Evolutionary conservation across 2,113 vertebrate genomes (phyloP).

Genomic region (Misgurnus mizolepis): DNA sequence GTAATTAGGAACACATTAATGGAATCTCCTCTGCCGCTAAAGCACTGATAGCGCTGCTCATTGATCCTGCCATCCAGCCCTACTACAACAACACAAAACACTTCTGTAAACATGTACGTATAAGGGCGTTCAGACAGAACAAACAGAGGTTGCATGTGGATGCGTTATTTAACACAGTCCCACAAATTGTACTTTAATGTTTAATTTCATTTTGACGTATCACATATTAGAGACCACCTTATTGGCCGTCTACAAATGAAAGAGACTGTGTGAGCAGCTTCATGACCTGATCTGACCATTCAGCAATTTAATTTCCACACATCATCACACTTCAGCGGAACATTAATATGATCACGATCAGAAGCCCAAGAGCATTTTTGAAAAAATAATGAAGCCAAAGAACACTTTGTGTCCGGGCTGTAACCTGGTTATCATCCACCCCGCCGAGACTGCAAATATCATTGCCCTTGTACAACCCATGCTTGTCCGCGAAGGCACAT

Average conservation of each 20-base stretch:
- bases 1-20: constrained; percentile 41
- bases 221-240: too few species aligned
- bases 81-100: neutral
- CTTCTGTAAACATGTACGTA: neutral
- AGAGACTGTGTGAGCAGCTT: constrained; percentile 10
- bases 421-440: neutral
- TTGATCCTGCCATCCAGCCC: neutral
- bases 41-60: constrained; percentile 8
- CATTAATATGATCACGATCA: neutral
- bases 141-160: too few species aligned
- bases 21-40: constrained; percentile 5
- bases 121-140: neutral
- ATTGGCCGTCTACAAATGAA: neutral
- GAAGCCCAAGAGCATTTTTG: neutral
- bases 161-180: neutral
- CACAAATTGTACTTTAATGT: too few species aligned
- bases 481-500: neutral
- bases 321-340: constrained; percentile 29
- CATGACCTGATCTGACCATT: constrained; percentile 2
- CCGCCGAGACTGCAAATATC: neutral
- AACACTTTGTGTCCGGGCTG: neutral
- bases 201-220: too few species aligned
- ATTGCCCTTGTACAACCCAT: neutral
- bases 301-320: constrained; percentile 2
- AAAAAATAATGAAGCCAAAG: neutral